These are phyloP conservation scores for Prunella strophiata DNA, from an alignment of 2,797 vertebrate genomes.

Conservation along the genomic window DNA sequence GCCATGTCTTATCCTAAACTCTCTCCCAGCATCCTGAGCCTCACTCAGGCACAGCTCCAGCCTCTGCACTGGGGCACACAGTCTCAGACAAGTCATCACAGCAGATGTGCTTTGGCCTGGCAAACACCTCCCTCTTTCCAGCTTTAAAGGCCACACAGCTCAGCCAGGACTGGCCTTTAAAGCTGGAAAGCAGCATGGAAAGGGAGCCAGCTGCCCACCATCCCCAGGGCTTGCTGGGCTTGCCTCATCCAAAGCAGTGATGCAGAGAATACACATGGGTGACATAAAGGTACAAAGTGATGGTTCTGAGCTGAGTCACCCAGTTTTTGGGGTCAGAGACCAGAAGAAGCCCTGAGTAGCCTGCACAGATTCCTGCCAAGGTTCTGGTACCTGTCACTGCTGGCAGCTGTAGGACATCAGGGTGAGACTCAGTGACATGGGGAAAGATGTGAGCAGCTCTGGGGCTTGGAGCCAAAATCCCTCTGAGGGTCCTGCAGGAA, in stretches of 20 bases:
- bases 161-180: neutral
- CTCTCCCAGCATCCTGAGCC: neutral
- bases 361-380: neutral
- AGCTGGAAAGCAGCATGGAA: neutral
- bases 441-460: neutral
- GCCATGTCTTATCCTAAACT: neutral
- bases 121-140: neutral
- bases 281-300: neutral
- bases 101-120: constrained; percentile 19
- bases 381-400: neutral
- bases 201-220: neutral
- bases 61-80: neutral
- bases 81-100: neutral
- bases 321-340: neutral
- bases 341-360: neutral
- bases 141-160: neutral
- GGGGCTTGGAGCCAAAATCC: neutral
- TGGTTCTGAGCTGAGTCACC: neutral
- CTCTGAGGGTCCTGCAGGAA: neutral
- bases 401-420: neutral
- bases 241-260: neutral
- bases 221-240: neutral
- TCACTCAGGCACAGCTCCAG: neutral
- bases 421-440: neutral
- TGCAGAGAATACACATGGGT: neutral